Evolutionary conservation across 2,797 vertebrate species (phyloP), one percentile per base, ranked within the genome.

Genomic region (Aulostomus chinensis): DNA sequence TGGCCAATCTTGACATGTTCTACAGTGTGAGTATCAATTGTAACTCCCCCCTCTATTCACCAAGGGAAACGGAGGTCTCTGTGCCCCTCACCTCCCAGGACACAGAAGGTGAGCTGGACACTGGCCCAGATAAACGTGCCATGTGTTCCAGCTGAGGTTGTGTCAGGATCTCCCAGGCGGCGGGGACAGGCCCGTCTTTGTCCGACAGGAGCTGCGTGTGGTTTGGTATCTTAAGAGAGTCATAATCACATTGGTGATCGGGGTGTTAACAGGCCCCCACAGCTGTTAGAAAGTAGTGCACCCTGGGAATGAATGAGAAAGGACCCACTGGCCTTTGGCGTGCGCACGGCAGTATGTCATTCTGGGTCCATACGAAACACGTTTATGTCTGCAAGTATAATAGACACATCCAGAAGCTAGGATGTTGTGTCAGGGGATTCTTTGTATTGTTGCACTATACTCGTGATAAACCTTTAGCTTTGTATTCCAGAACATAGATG

Each of bases 181-280:
- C 7, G 22, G 10, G 64, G 56, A 89, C 80, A 90, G 67, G 69
- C 73, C 59, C 1, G 42, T 73, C 82, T 85, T 87, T 90, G 88
- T 90, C 76, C 73, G 58, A 61, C 49, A 15, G 68, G 57, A 77
- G 64, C 83, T 78, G 86, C 53, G 73, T 84, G 82, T 85, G 83
- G 78, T 74, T 85, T 57, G 8, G 57, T 83, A 85, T 88, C 84
- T 85, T 81, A 82, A 81, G 68, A 87, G 77, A 85, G 81, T 84
- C 68, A 55, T 88, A 83, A 88, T 88, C 83, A 78, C 83, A 68
- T 76, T 3, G 49, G 46, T 54, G 45, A 79, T 80, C 53, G 12
- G 68, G 72, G 76, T 82, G 74, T 82, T 79, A 85, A 86, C 78
- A 76, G 69, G 70, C 69, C 70, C 53, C 63, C 49, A 10, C 78